A percentile compares a stretch with the other conserved stretches of the same genome.
Evolutionary conservation across 1,140 invertebrate species (phyloP).

Genomic region (Camponotus pennsylvanicus): DNA sequence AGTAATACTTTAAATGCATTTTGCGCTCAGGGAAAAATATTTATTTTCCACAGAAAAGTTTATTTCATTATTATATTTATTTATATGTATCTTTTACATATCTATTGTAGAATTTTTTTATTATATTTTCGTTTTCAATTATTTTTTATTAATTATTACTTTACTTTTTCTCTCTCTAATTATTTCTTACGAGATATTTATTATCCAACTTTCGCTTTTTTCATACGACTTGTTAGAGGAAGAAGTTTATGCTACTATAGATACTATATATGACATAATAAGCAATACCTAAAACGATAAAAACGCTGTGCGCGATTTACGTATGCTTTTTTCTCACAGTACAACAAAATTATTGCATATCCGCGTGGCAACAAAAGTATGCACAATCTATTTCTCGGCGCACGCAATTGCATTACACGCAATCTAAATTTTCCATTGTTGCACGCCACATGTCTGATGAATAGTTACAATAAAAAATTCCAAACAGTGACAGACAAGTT

Average conservation of each 20-base stretch:
- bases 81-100: background rate
- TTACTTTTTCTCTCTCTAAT: background rate
- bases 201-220: background rate
- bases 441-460: background rate
- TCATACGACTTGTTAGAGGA: background rate
- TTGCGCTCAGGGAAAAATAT: too few species aligned
- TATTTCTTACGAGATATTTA: background rate
- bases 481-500: background rate
- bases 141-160: background rate
- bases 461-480: conserved; percentile 1
- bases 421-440: conserved; percentile 16
- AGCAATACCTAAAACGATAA: conserved; percentile 6
- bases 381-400: background rate
- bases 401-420: conserved; percentile 43
- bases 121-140: background rate
- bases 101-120: too few species aligned
- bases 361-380: background rate
- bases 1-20: background rate
- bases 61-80: background rate
- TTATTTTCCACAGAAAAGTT: too few species aligned
- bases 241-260: background rate
- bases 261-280: conserved; percentile 8
- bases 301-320: background rate
- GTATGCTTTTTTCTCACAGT: conserved; percentile 45
- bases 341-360: conserved; percentile 27